phyloP scores from a whole-genome alignment of 2,113 vertebrate species.

The Telmatochromis sp. region DNA sequence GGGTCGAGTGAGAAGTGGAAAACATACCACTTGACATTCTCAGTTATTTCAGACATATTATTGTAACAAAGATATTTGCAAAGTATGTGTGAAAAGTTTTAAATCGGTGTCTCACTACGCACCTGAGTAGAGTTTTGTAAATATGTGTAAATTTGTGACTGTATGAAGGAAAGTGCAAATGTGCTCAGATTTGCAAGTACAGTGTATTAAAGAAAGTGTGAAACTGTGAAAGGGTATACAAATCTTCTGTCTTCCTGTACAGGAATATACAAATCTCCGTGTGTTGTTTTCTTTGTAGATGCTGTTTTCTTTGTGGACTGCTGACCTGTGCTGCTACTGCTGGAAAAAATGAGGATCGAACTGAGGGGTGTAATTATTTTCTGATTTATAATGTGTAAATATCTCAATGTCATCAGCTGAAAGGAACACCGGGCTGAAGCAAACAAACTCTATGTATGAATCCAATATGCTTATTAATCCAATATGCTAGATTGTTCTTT shows the following conservation, averaged over 20 bases:
- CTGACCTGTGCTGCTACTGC: not conserved
- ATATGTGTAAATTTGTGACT: not conserved
- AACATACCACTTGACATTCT: not conserved
- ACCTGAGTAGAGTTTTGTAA: not conserved
- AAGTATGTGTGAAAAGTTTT: not conserved
- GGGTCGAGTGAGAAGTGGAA: not conserved
- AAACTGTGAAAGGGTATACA: not conserved
- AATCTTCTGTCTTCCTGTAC: not conserved
- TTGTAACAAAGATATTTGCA: not conserved
- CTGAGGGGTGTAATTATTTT: not conserved
- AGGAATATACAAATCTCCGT: not conserved
- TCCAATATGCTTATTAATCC: not conserved
- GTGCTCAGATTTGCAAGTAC: not conserved
- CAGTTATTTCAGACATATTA: not conserved
- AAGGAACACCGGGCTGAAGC: not conserved
- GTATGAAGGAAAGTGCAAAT: not conserved
- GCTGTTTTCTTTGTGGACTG: not conserved
- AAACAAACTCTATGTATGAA: not conserved
- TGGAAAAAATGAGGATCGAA: not conserved
- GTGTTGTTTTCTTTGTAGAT: not conserved
- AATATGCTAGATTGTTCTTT: not conserved
- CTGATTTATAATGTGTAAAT: not conserved
- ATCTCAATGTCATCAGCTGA: not conserved
- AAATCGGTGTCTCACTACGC: not conserved
- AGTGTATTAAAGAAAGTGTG: not conserved